These are phyloP conservation scores for Diuraphis noxia DNA, from an alignment of 1,140 invertebrate species.

Conservation along the genomic window DNA sequence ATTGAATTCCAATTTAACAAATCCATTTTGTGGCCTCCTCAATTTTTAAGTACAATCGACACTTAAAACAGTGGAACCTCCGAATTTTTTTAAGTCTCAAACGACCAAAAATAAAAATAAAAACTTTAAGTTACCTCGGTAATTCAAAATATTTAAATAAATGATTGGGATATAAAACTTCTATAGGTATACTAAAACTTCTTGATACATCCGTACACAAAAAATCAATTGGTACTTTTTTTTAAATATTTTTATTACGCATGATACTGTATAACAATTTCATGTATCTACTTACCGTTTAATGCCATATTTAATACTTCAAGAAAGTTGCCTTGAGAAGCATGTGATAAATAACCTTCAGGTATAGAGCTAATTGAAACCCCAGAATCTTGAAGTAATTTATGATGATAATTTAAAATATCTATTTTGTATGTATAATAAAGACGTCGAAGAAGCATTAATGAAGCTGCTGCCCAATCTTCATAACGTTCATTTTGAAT, in stretches of 20 bases:
- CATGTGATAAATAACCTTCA: conserved; percentile 86
- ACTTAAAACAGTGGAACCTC: too few relatives aligned
- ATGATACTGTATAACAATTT: too few relatives aligned
- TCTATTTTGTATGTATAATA: conserved; percentile 91
- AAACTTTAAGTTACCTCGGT: too few relatives aligned
- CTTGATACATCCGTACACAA: too few relatives aligned
- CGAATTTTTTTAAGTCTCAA: too few relatives aligned
- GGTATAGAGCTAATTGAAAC: conserved; percentile 74
- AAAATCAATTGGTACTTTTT: too few relatives aligned
- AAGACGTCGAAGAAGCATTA: conserved; percentile 81
- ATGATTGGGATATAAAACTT: too few relatives aligned
- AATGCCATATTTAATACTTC: conserved; percentile 98
- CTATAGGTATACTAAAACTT: too few relatives aligned
- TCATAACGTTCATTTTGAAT: conserved; percentile 98
- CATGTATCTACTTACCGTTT: conserved; percentile 76
- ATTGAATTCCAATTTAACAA: not conserved
- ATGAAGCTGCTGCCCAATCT: conserved; percentile 85
- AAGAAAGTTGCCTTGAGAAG: conserved; percentile 95
- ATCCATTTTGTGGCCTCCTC: not conserved
- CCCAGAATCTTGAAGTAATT: conserved; percentile 82
- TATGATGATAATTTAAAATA: conserved; percentile 83
- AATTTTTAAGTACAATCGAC: too few relatives aligned
- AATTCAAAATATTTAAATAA: too few relatives aligned
- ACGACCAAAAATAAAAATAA: too few relatives aligned
- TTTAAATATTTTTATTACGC: too few relatives aligned